Percentiles rank a stretch among this genome's conserved stretches.
Evolutionary conservation across 2,113 vertebrate species (phyloP).

Genomic region (Barbus barbus): DNA sequence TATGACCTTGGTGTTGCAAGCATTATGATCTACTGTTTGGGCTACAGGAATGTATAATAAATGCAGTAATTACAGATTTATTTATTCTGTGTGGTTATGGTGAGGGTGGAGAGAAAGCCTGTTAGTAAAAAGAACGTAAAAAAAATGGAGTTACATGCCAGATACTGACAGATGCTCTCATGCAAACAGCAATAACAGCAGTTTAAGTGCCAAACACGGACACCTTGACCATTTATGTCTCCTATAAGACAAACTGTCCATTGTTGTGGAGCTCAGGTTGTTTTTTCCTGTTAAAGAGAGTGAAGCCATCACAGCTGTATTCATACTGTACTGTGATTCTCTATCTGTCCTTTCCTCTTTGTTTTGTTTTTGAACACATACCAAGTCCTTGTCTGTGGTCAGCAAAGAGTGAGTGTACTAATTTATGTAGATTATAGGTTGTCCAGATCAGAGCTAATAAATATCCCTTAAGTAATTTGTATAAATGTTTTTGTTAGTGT

Average conservation of each 20-base stretch:
- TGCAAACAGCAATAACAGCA: slow-evolving; percentile 30
- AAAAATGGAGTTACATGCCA: background rate
- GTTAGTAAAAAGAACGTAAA: background rate
- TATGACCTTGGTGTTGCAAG: background rate
- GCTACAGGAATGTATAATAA: background rate
- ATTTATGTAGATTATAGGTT: no score
- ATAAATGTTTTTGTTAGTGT: no score
- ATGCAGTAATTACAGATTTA: background rate
- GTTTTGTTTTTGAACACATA: background rate
- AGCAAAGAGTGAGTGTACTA: no score
- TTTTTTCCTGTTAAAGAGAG: slow-evolving; percentile 70
- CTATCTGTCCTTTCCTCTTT: slow-evolving; percentile 54
- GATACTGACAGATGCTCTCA: slow-evolving; percentile 11
- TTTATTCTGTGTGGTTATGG: background rate
- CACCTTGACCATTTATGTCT: slow-evolving; percentile 47
- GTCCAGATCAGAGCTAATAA: no score
- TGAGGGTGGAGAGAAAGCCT: background rate
- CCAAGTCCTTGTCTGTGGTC: background rate
- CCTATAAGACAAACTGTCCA: slow-evolving; percentile 55
- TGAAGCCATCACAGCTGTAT: slow-evolving; percentile 60
- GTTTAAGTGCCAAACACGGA: slow-evolving; percentile 35
- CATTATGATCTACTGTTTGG: background rate
- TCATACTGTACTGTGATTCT: slow-evolving; percentile 55
- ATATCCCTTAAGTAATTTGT: no score
- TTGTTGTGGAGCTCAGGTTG: slow-evolving; percentile 72